These are phyloP conservation scores for Gymnarchus niloticus DNA, from an alignment of 2,113 vertebrate genomes.

Conservation along the genomic window DNA sequence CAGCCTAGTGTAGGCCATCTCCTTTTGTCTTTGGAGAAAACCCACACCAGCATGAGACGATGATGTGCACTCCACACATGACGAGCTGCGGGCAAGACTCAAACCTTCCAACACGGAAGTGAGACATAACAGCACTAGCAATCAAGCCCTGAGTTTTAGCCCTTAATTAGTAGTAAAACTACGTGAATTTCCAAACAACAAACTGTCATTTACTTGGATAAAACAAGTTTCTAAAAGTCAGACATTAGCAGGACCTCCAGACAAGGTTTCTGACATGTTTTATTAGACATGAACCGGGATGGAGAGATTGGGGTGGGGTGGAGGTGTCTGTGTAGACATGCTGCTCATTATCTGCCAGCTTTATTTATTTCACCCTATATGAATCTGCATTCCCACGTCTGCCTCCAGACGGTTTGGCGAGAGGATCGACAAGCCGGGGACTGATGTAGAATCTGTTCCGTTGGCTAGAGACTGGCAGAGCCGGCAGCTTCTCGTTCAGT, in stretches of 20 bases:
- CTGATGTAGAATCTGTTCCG: conserved; percentile 15
- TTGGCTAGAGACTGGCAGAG: neutral
- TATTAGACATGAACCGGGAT: neutral
- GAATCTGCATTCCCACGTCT: conserved; percentile 12
- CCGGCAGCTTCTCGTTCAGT: conserved; percentile 7
- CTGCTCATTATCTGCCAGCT: neutral
- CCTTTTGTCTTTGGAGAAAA: neutral
- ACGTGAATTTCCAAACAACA: neutral
- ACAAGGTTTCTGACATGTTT: neutral
- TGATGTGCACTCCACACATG: neutral
- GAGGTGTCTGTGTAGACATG: neutral
- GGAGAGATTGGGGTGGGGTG: neutral
- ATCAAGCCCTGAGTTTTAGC: neutral
- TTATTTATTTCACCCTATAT: conserved; percentile 15
- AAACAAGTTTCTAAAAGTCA: neutral
- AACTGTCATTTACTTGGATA: neutral
- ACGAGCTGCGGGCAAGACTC: neutral
- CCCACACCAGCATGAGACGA: neutral
- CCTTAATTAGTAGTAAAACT: neutral
- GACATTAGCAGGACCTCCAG: neutral
- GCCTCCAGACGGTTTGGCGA: conserved; percentile 20
- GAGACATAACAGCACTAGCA: neutral
- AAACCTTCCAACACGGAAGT: neutral
- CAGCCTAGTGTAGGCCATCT: too few species aligned
- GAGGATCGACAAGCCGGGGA: neutral